These are phyloP conservation scores for Rhagonycha fulva DNA, from an alignment of 2,888 invertebrate genomes.

Conservation along the genomic window DNA sequence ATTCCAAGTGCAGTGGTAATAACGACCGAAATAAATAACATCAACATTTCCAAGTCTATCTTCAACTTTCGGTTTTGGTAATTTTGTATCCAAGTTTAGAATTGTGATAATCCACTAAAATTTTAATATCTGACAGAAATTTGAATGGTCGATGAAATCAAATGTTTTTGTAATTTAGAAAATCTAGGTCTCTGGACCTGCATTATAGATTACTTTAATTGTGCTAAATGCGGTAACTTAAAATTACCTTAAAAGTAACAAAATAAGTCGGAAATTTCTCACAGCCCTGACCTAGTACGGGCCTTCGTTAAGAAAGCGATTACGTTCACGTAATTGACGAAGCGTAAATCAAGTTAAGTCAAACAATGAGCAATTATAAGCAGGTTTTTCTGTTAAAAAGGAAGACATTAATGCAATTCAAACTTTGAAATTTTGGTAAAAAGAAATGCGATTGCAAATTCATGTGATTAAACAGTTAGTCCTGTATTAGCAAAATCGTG, in stretches of 20 bases:
- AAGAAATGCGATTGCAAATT: neutral
- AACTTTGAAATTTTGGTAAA: neutral
- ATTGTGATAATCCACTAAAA: neutral
- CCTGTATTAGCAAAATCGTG: too few species aligned
- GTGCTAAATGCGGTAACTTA: neutral
- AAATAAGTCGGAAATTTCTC: conserved; percentile 8
- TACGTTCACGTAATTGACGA: conserved; percentile 5
- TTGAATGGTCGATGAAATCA: neutral
- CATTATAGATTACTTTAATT: neutral
- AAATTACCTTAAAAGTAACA: neutral
- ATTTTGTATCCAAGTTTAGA: neutral
- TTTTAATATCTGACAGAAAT: neutral
- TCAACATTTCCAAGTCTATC: conserved; percentile 5
- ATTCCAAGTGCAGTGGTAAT: conserved; percentile 42
- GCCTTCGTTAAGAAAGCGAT: conserved; percentile 7
- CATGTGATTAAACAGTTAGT: too few species aligned
- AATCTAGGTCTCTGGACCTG: neutral
- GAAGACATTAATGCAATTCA: neutral
- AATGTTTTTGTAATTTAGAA: neutral
- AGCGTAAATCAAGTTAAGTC: conserved; percentile 5
- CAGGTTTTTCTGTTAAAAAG: neutral
- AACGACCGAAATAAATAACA: conserved; percentile 38
- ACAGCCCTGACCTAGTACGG: conserved; percentile 19
- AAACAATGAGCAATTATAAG: conserved; percentile 14
- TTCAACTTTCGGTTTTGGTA: conserved; percentile 2